These are phyloP conservation scores for Diacarnus erythraeanus DNA, from an alignment of 37 sponge, comb jelly and placozoan species.

Conservation along the genomic window DNA sequence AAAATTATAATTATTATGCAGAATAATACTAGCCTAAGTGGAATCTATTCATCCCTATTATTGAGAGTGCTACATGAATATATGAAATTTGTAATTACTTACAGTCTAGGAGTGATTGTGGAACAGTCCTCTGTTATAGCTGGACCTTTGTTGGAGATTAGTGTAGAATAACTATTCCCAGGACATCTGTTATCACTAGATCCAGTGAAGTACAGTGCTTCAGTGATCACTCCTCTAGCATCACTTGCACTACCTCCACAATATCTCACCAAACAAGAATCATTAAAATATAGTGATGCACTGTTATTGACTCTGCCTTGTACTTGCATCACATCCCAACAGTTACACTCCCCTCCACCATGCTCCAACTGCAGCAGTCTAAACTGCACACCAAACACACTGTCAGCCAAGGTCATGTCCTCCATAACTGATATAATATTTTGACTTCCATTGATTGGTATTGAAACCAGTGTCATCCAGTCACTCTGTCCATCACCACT, in stretches of 20 bases:
- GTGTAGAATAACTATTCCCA: background rate
- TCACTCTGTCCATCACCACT: background rate
- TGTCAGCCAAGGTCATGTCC: background rate
- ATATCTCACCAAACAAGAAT: too few species aligned
- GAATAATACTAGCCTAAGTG: too few species aligned
- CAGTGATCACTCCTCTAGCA: slow-evolving; percentile 1
- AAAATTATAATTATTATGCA: too few species aligned
- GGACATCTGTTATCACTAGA: background rate
- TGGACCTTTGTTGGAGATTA: background rate
- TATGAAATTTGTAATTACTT: background rate
- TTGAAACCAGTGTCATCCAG: background rate
- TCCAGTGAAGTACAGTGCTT: background rate
- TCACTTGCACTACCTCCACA: background rate
- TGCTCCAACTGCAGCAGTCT: slow-evolving; percentile 13
- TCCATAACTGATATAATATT: too few species aligned
- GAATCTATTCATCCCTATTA: too few species aligned
- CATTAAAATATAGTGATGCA: too few species aligned
- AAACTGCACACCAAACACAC: background rate
- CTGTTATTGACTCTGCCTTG: background rate
- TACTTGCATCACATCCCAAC: background rate
- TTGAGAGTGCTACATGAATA: too few species aligned
- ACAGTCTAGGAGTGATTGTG: background rate
- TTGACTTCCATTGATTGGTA: background rate
- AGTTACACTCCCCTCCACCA: background rate
- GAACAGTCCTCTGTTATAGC: background rate